phyloP scores from a whole-genome alignment of 2,113 vertebrate genomes.

The Hemibagrus wyckioides region DNA sequence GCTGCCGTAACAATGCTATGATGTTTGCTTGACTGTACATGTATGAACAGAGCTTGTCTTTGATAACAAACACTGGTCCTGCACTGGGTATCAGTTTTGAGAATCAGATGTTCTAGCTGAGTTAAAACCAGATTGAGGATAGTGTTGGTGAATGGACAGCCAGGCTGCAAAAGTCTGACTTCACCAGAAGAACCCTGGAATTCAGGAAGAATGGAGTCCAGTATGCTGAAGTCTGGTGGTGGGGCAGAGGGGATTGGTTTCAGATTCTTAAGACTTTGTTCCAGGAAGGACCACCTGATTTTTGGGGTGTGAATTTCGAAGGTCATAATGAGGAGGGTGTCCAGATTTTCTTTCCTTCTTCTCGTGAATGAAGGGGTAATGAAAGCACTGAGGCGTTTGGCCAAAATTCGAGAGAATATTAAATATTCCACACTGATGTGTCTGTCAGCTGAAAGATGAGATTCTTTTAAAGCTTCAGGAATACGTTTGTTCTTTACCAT shows the following conservation, averaged over 20 bases:
- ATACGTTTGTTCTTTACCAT: neutral
- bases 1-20: neutral
- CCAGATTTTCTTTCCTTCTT: neutral
- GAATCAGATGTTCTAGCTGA: slow-evolving; percentile 10
- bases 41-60: slow-evolving; percentile 4
- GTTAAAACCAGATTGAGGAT: slow-evolving; percentile 27
- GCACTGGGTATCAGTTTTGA: neutral
- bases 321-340: neutral
- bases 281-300: slow-evolving; percentile 16
- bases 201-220: slow-evolving; percentile 22
- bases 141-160: slow-evolving; percentile 44
- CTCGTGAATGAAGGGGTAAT: neutral
- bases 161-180: neutral
- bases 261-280: neutral
- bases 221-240: slow-evolving; percentile 17
- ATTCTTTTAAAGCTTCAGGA: neutral
- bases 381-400: slow-evolving; percentile 5
- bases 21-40: neutral
- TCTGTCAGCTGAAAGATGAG: neutral
- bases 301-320: neutral
- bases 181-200: neutral
- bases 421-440: slow-evolving; percentile 17
- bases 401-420: slow-evolving; percentile 26
- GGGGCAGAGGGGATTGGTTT: neutral
- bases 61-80: neutral